Evolutionary conservation across 2,797 vertebrate species (phyloP).

Genomic region (Lagocephalus sceleratus): DNA sequence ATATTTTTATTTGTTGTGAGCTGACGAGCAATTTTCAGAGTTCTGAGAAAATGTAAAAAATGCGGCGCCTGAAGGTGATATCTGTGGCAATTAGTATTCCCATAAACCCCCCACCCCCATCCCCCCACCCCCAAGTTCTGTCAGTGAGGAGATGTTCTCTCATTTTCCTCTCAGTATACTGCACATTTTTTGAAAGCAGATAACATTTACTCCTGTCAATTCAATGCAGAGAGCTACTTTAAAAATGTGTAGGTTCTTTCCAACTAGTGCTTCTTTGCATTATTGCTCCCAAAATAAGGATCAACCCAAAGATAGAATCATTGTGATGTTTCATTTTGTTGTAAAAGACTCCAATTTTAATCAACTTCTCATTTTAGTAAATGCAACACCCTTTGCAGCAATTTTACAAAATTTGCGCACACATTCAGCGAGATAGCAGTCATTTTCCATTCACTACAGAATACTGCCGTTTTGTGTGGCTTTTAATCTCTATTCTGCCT

Average conservation of each 20-base stretch:
- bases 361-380: no score
- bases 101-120: conserved; percentile 18
- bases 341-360: no score
- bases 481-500: conserved; percentile 1
- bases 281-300: no score
- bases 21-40: conserved; percentile 24
- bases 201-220: no score
- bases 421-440: not conserved
- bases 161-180: conserved; percentile 6
- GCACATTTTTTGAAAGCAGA: not conserved
- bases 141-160: conserved; percentile 20
- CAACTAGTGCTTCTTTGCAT: no score
- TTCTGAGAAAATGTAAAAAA: conserved; percentile 28
- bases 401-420: no score
- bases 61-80: conserved; percentile 34
- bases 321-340: no score
- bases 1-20: conserved; percentile 47
- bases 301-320: no score
- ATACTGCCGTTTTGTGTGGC: not conserved
- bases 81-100: conserved; percentile 51
- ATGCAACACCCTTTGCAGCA: no score
- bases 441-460: not conserved
- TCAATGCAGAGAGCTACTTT: not conserved
- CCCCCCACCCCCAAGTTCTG: not conserved
- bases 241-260: not conserved